Base-by-base conservation (phyloP, 2,888 invertebrate species). In the Eumacrocentrus americanus region DNA sequence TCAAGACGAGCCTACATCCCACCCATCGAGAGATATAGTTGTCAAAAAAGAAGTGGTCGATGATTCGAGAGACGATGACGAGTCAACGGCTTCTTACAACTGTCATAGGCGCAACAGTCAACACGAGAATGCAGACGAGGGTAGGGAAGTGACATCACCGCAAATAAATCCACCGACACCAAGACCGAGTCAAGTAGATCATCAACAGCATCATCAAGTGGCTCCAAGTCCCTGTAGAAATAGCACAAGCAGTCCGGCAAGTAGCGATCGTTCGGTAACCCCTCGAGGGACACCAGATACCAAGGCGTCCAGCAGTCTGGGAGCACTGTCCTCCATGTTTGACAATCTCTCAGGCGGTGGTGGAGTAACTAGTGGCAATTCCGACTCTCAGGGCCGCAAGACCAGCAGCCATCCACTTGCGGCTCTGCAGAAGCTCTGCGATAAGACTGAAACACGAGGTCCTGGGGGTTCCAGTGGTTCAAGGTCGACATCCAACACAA, bases 371-470 rank as follows among this genome's bases (percentile, higher is more conserved):
- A 71, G 76, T n/a, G 69, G 70, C 25, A 67, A 73, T 16, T 82
- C 84, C 55, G 85, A 87, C 9, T 82, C 85, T 60, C 84, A 87
- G 3, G 86, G 87, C 1, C 88, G 89, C 42, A 87, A 89, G 69
- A 84, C 88, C 9, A 89, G 89, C 62, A 90, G 94, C 72, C 95
- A 98, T 82, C 98, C 98, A 4, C 81, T 98, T 70, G 95, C 96
- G 16, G 96, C 96, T 1, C 83, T 98, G 57, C 97, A 98, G 79
- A 96, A 96, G 81, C 87, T 98, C 22, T 95, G 97, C 83, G 96
- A 97, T 81, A 96, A 95, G 83, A 94, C 95, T 68, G 95, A 95
- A 82, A 91, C 87, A 14, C 88, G 88, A 67, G 87, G 88, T 25
- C 83, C 86, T 34, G 65, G 70, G 40, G 69, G 70, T 12, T 68